Percentiles rank a stretch among this genome's conserved stretches.
Conservation (phyloP, 2,888 invertebrate species). For the Yponomeuta cagnagella region DNA sequence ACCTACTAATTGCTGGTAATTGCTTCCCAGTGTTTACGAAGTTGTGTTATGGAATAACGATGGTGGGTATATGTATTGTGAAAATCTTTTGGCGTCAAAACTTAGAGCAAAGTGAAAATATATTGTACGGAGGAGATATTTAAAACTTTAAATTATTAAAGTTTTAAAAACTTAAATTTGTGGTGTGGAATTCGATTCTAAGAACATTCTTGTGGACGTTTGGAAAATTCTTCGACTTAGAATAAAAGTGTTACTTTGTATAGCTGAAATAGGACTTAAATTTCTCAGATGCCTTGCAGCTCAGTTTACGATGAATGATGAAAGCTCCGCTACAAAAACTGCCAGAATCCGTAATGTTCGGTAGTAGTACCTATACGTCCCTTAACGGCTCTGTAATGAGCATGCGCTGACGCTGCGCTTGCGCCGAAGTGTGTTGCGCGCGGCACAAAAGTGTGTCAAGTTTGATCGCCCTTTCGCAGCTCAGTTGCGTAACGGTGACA, state of each 20-base stretch:
- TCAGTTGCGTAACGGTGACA: conserved; percentile 7
- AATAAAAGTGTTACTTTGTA: too few relatives aligned
- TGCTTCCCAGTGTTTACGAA: neutral
- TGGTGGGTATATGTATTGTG: neutral
- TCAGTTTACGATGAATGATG: too few relatives aligned
- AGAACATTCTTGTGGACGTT: too few relatives aligned
- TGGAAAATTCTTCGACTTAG: too few relatives aligned
- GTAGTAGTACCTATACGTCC: conserved; percentile 29
- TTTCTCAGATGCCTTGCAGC: too few relatives aligned
- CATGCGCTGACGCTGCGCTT: conserved; percentile 33
- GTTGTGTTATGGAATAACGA: neutral
- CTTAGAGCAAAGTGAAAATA: neutral
- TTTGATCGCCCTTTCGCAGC: neutral
- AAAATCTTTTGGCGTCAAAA: neutral
- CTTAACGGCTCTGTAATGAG: conserved; percentile 51
- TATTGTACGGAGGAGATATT: too few relatives aligned
- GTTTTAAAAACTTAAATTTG: too few relatives aligned
- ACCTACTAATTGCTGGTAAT: neutral
- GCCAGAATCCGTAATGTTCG: too few relatives aligned
- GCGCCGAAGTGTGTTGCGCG: neutral
- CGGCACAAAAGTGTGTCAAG: neutral
- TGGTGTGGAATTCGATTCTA: too few relatives aligned
- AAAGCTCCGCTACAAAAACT: too few relatives aligned
- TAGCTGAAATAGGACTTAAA: too few relatives aligned
- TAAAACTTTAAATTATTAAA: too few relatives aligned